Evolutionary conservation across 1,140 invertebrate genomes (phyloP), one percentile per base, ranked within the genome.

Genomic region (Tribolium madens): DNA sequence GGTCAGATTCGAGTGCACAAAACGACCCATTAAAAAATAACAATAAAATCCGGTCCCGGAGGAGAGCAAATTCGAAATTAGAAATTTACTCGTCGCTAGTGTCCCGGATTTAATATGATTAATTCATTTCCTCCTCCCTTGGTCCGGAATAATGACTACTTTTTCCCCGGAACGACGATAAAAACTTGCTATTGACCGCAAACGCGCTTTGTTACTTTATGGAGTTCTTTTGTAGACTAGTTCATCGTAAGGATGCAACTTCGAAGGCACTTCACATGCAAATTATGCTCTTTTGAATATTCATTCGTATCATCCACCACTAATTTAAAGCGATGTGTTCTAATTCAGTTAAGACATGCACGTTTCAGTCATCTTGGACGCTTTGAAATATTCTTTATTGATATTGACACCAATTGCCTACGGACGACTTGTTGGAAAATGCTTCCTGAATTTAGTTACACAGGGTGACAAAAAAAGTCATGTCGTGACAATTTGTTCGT

Each of bases 281-380:
- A 81, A 81, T 81, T 48, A 71, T 14, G 6, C 33, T 46, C 60
- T 50, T 79, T 77, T 81, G 80, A 81, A 81, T 81, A 81, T 81
- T 81, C 80, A 81, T 80, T 76, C 33, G 50, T 60, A 33, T 77
- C 77, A 77, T 80, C 75, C 53, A 64, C 75, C 73, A 33, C 68
- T 60, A 78, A 77, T 76, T 77, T 53, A 68, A 60, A 57, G 26
- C 50, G 78, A 78, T 78, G 74, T 76, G 72, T 76, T 78, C 78
- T 79, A 79, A 79, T 79, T 79, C 68, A 10, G 74, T 79, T 79
- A 79, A 77, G 57, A 64, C 57, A 64, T 64, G 57, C 57, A 64
- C 57, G 57, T 15, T 33, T 18, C 9, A 60, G 6, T 60, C 53
- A 60, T 60, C 57, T 31, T 26, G 21, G 26, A 57, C n/a, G 57